Conservation (phyloP, 2,888 invertebrate genomes). For the Dasypogon diadema region DNA sequence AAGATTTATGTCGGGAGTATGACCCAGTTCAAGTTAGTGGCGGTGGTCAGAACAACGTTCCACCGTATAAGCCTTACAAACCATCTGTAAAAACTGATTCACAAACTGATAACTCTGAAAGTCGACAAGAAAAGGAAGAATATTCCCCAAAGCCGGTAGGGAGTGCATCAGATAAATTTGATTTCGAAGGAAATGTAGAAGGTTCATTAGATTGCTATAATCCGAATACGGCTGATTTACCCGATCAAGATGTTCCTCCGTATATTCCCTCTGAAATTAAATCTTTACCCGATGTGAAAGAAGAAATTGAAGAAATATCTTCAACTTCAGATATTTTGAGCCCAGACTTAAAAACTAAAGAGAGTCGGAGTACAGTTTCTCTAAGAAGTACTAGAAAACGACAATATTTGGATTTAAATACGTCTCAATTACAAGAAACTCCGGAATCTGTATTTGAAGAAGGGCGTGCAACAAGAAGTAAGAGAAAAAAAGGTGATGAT, state of each 20-base stretch:
- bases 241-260: neutral
- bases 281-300: neutral
- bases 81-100: constrained; percentile 16
- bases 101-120: neutral
- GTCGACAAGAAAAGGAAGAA: constrained; percentile 5
- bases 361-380: neutral
- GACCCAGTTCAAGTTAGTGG: neutral
- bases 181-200: neutral
- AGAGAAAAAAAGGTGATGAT: neutral
- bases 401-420: neutral
- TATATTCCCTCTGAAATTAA: constrained; percentile 32
- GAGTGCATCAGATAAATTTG: neutral
- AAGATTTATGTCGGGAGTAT: constrained; percentile 13
- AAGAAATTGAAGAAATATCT: neutral
- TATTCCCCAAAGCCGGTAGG: constrained; percentile 51
- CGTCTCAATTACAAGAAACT: neutral
- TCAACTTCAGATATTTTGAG: neutral
- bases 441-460: neutral
- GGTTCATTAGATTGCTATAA: constrained; percentile 1
- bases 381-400: neutral
- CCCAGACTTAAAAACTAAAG: neutral
- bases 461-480: neutral
- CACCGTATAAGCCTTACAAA: constrained; percentile 46
- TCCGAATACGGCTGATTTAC: neutral
- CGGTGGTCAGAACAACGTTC: neutral